Percentiles rank a stretch among this genome's conserved stretches.
Conservation (phyloP, 23 tunicate genomes). For the Diplosoma virens region DNA sequence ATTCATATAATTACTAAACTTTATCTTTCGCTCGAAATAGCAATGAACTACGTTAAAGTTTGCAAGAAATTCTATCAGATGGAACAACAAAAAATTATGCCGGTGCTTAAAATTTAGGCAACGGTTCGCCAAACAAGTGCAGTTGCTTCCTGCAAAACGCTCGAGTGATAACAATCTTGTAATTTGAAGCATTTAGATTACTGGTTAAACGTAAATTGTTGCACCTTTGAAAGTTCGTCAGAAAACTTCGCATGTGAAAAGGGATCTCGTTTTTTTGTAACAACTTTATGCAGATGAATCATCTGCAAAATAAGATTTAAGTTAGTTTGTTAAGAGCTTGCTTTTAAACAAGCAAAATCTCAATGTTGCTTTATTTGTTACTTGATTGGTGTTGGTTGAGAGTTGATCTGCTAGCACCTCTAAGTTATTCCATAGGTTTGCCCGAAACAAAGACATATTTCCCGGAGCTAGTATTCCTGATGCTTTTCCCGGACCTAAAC, state of each 20-base stretch:
- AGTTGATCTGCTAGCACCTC: conserved; percentile 65
- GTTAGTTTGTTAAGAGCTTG: too few species aligned
- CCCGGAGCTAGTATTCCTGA: conserved; percentile 72
- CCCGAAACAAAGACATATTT: conserved; percentile 63
- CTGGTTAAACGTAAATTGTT: not conserved
- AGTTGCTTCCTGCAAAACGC: too few species aligned
- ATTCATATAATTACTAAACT: too few species aligned
- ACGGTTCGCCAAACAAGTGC: too few species aligned
- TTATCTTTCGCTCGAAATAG: too few species aligned
- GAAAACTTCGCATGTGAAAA: conserved; percentile 69
- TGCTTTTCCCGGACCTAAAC: conserved; percentile 78
- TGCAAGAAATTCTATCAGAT: too few species aligned
- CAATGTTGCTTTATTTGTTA: too few species aligned
- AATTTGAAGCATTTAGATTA: conserved; percentile 3
- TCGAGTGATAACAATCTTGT: too few species aligned
- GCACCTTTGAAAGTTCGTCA: conserved; percentile 70
- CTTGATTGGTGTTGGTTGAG: conserved; percentile 30
- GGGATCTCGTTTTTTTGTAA: conserved; percentile 94
- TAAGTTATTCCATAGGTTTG: conserved; percentile 69
- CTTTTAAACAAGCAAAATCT: too few species aligned
- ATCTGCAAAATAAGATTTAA: conserved; percentile 46
- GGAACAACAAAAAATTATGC: too few species aligned
- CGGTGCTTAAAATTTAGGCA: too few species aligned
- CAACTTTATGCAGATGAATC: conserved; percentile 83
- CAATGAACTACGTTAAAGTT: too few species aligned